Percentiles rank a stretch among this genome's conserved stretches.
Evolutionary conservation across 92 coral and sea anemone species (phyloP).

Genomic region (Palythoa grandis): DNA sequence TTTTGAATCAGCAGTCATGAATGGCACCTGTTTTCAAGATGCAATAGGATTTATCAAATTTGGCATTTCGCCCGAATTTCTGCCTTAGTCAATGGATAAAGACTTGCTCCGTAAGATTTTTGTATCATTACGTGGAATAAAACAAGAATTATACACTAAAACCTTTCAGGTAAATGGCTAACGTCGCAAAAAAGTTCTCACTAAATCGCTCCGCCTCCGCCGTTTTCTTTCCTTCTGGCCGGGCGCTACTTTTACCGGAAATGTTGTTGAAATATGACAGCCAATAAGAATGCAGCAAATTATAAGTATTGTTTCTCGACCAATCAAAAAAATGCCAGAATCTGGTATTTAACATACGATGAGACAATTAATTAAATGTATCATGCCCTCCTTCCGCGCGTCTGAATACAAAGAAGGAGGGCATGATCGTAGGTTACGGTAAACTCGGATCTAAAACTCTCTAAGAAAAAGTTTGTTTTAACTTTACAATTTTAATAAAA

Average conservation of each 20-base stretch:
- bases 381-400: no score
- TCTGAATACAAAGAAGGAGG: no score
- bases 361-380: no score
- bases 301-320: no score
- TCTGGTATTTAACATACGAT: no score
- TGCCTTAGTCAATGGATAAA: constrained; percentile 44
- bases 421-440: constrained; percentile 41
- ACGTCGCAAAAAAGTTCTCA: constrained; percentile 21
- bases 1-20: constrained; percentile 40
- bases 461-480: no score
- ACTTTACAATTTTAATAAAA: no score
- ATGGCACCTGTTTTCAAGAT: constrained; percentile 39
- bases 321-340: no score
- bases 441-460: constrained; percentile 52
- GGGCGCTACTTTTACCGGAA: constrained; percentile 38
- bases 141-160: constrained; percentile 55
- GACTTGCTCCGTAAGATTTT: constrained; percentile 37
- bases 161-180: constrained; percentile 53
- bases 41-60: constrained; percentile 41
- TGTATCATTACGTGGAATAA: constrained; percentile 53
- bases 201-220: no score
- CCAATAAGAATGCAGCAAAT: no score
- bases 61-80: constrained; percentile 41
- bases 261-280: no score
- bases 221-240: no score